Percentiles rank a stretch among this genome's conserved stretches.
Conservation (phyloP, 2,113 vertebrate genomes). For the Rhinoptilus africanus region DNA sequence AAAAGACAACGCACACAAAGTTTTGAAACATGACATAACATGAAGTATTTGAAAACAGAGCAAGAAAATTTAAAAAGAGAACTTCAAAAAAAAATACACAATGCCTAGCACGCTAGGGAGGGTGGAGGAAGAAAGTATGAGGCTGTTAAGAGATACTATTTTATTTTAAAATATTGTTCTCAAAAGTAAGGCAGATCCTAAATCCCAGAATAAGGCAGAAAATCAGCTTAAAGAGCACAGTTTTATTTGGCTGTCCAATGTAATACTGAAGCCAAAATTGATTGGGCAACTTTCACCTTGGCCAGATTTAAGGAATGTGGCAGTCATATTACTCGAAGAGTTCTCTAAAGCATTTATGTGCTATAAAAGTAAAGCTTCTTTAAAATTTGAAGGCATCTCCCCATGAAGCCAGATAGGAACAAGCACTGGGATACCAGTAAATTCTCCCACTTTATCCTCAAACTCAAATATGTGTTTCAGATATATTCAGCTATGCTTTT, state of each 20-base stretch:
- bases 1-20: neutral
- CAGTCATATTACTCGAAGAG: neutral
- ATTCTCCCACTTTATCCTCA: neutral
- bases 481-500: neutral
- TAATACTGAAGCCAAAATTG: neutral
- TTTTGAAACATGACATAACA: neutral
- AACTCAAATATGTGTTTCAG: neutral
- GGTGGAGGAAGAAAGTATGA: neutral
- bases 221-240: neutral
- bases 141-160: neutral
- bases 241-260: neutral
- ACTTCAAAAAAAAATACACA: neutral
- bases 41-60: neutral
- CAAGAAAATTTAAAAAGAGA: neutral
- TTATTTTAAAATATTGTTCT: neutral
- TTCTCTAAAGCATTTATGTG: neutral
- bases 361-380: neutral
- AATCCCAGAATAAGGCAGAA: neutral
- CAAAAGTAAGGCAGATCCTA: neutral
- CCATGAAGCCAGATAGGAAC: neutral
- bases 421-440: neutral
- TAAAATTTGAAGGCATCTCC: neutral
- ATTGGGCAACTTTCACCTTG: neutral
- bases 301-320: neutral
- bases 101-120: neutral